These are phyloP conservation scores for Calidris pygmaea DNA, from an alignment of 2,113 vertebrate genomes.

Conservation along the genomic window DNA sequence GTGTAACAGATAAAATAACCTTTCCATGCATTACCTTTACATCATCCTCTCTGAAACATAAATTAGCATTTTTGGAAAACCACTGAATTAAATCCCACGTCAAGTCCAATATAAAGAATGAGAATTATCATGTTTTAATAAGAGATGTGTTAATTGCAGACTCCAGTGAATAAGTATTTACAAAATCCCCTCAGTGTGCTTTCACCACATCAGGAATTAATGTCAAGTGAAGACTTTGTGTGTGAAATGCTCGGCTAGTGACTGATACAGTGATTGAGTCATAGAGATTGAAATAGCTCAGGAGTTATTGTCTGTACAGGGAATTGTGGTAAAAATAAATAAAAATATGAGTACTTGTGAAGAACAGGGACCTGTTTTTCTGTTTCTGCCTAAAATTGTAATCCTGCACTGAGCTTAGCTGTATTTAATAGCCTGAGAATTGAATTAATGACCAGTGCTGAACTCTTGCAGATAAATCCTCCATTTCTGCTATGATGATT, in stretches of 20 bases:
- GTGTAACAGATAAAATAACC: not conserved
- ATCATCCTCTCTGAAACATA: not conserved
- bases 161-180: not conserved
- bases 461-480: not conserved
- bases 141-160: not conserved
- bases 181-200: not conserved
- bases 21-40: not conserved
- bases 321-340: slow-evolving; percentile 21
- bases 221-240: not conserved
- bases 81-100: not conserved
- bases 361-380: not conserved
- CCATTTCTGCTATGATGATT: not conserved
- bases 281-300: not conserved
- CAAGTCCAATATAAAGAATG: not conserved
- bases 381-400: not conserved
- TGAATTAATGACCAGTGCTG: slow-evolving; percentile 5
- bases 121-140: not conserved
- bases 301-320: not conserved
- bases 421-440: not conserved
- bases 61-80: not conserved
- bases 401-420: not conserved
- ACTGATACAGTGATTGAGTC: slow-evolving; percentile 10
- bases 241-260: slow-evolving; percentile 8
- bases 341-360: not conserved
- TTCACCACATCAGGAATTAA: not conserved